Conservation (phyloP, 35 echinoderm and acorn worm genomes). For the Apostichopus japonicus region DNA sequence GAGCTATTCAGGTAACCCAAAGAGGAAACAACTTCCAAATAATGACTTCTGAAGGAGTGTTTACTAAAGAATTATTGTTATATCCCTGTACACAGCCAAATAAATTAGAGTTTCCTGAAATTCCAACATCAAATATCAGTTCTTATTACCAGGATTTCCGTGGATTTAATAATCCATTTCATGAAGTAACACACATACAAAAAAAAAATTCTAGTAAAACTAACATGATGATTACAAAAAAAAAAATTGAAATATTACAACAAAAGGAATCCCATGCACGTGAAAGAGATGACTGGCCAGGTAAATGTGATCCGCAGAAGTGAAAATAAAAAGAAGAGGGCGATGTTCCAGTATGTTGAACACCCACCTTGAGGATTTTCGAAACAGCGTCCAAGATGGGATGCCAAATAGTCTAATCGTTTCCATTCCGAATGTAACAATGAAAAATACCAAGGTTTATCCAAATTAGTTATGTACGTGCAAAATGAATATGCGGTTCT, state of each 20-base stretch:
- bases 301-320: neutral
- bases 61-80: neutral
- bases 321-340: neutral
- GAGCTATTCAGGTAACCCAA: neutral
- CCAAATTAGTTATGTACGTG: too few relatives aligned
- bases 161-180: too few relatives aligned
- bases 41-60: conserved; percentile 9
- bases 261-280: neutral
- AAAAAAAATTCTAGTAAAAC: too few relatives aligned
- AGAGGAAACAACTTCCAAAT: neutral
- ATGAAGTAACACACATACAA: too few relatives aligned
- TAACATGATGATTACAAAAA: too few relatives aligned
- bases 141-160: too few relatives aligned
- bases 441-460: neutral
- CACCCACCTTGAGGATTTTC: conserved; percentile 9
- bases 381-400: conserved; percentile 18
- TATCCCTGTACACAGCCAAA: too few relatives aligned
- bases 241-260: neutral
- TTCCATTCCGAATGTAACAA: conserved; percentile 31
- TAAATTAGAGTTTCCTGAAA: too few relatives aligned
- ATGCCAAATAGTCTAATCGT: neutral
- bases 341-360: neutral
- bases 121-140: too few relatives aligned
- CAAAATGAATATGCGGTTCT: too few relatives aligned
- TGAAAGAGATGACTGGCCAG: neutral